A percentile compares a stretch with the other conserved stretches of the same genome.
Evolutionary conservation across 1,140 invertebrate genomes (phyloP).

Genomic region (Ptiloglossa arizonensis): DNA sequence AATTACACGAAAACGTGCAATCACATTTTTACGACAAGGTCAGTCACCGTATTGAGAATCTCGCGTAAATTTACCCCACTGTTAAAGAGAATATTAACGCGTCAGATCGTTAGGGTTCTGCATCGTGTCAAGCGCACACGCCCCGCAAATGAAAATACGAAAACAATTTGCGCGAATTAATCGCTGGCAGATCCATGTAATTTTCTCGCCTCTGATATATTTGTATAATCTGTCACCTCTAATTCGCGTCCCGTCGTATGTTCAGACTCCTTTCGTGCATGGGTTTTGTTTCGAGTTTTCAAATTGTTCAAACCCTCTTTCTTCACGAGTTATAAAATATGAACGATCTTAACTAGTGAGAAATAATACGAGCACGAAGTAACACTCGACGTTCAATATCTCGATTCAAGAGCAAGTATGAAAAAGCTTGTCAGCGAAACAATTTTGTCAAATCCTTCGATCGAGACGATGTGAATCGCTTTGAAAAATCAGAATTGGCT

Average conservation of each 20-base stretch:
- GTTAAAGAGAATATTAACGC: slow-evolving; percentile 62
- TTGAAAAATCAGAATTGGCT: too few species aligned
- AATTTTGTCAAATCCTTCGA: too few species aligned
- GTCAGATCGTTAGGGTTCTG: slow-evolving; percentile 63
- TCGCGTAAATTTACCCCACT: slow-evolving; percentile 40
- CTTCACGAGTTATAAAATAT: too few species aligned
- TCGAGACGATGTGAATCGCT: too few species aligned
- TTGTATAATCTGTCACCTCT: slow-evolving; percentile 12
- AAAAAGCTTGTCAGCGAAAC: too few species aligned
- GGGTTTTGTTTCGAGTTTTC: neutral
- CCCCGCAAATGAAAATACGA: slow-evolving; percentile 54
- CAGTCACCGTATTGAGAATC: slow-evolving; percentile 23
- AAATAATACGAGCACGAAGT: too few species aligned
- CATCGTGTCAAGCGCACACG: slow-evolving; percentile 60
- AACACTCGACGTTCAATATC: too few species aligned
- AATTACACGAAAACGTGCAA: neutral
- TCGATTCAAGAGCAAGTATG: too few species aligned
- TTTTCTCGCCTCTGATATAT: slow-evolving; percentile 53
- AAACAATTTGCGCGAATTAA: slow-evolving; percentile 59
- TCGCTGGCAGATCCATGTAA: slow-evolving; percentile 51
- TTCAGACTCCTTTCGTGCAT: neutral
- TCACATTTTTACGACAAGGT: slow-evolving; percentile 11
- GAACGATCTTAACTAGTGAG: too few species aligned
- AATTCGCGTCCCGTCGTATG: neutral
- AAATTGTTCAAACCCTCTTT: too few species aligned